Evolutionary conservation across 2,888 invertebrate species (phyloP).

Genomic region (Lasioglossum villosulum): DNA sequence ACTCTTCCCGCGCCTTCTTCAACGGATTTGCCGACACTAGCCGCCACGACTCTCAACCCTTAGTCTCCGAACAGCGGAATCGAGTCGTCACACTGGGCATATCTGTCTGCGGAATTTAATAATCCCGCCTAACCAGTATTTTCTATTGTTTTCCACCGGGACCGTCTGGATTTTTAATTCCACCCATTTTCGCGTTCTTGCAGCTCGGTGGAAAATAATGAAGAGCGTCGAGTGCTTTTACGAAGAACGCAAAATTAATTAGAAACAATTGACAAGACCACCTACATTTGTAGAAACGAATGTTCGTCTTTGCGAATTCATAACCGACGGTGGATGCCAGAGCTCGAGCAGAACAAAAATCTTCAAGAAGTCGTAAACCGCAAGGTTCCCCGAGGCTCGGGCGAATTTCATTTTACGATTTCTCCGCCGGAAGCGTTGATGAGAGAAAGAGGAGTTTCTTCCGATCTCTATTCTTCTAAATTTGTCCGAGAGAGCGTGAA

Average conservation of each 20-base stretch:
- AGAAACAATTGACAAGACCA: neutral
- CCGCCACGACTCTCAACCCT: neutral
- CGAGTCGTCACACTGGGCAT: neutral
- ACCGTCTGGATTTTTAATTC: neutral
- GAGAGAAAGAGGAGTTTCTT: neutral
- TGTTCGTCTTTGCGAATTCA: neutral
- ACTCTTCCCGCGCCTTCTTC: conserved; percentile 5
- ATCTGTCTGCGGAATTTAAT: conserved; percentile 5
- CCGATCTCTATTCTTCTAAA: neutral
- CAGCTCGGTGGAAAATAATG: neutral
- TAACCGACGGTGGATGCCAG: neutral
- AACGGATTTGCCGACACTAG: neutral
- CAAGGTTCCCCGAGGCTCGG: neutral
- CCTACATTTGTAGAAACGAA: neutral
- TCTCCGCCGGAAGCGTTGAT: neutral
- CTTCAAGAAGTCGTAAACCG: neutral
- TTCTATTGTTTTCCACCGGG: neutral
- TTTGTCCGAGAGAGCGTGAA: neutral
- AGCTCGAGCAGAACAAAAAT: neutral
- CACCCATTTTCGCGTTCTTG: too few species aligned
- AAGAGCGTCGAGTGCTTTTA: neutral
- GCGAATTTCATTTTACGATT: conserved; percentile 1
- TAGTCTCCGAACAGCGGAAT: neutral
- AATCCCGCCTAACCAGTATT: neutral
- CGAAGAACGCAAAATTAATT: too few species aligned